Base-by-base conservation (phyloP, 2,113 vertebrate genomes). In the Acrocephalus kingi region DNA sequence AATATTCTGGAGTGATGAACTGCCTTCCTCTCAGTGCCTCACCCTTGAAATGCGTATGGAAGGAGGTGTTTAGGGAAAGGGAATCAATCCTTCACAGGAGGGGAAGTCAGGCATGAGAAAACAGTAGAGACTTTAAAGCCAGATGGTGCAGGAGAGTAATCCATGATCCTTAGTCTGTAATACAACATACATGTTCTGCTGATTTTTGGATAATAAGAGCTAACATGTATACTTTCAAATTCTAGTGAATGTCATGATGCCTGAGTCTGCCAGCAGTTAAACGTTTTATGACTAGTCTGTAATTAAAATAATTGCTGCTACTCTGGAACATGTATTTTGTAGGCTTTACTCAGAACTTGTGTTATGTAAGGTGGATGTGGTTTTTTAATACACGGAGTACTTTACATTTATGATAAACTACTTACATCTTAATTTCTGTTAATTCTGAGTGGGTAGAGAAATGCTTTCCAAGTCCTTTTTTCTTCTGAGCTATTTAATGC, bases 241-340 rank as follows among this genome's bases (percentile, higher is more conserved):
- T 78, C 23, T 55, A 7, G 30, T 33, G 43, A 59, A 51, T 67
- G 43, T 55, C 51, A 4, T 62, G 62, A 81, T 89, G 39, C 33
- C 35, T 1, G 7, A 81, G 39, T 82, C 69, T 95, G 87, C 69
- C 56, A 87, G 62, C 74, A 68, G 56, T 93, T 61, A 78, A 84
- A 43, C 22, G 5, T 82, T 93, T 87, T 93, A 52, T 75, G n/a
- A 80, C n/a, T 84, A 55, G 25, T 39, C 66, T 78, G 24, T 74
- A 87, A 93, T 93, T 91, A 84, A 94, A 89, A 64, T 91, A 87
- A 96, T 91, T 78, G 45, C 31, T 87, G 1, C 56, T 75, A 1
- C 35, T 78, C 30, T 7, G 2, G 8, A 91, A 48, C 77, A 20
- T 56, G 46, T 63, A 43, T 74, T 92, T 79, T 61, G 33, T 62